These are phyloP conservation scores for Misgurnus anguillicaudatus DNA, from an alignment of 2,113 vertebrate species.

Conservation along the genomic window DNA sequence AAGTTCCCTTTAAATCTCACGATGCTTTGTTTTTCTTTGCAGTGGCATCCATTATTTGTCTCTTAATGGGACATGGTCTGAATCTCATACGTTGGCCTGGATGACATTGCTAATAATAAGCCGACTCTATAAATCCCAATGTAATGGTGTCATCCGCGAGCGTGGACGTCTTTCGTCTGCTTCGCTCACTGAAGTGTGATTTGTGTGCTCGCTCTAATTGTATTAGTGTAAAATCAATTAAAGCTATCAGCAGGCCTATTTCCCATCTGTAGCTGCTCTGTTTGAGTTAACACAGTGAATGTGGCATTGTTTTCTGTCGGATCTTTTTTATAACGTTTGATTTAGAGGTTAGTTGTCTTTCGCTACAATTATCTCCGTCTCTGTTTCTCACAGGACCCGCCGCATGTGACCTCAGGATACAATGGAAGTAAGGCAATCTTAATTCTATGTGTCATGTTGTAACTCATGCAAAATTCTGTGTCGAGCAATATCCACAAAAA, in stretches of 20 bases:
- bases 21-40: conserved; percentile 32
- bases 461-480: conserved; percentile 29
- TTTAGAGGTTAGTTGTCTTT: background rate
- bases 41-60: conserved; percentile 45
- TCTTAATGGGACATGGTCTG: conserved; percentile 54
- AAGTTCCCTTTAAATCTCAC: conserved; percentile 37
- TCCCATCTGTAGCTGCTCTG: conserved; percentile 24
- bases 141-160: conserved; percentile 39
- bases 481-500: conserved; percentile 57
- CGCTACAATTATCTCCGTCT: conserved; percentile 1
- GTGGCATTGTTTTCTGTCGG: background rate
- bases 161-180: conserved; percentile 28
- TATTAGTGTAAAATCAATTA: conserved; percentile 69
- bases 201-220: conserved; percentile 58
- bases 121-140: conserved; percentile 51
- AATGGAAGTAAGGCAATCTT: conserved; percentile 82
- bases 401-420: conserved; percentile 67
- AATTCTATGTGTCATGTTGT: background rate
- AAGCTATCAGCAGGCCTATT: conserved; percentile 41
- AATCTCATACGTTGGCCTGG: conserved; percentile 45
- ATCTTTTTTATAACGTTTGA: conserved; percentile 37
- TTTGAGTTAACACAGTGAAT: conserved; percentile 5
- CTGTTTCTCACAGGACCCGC: conserved; percentile 75
- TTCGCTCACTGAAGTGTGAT: conserved; percentile 51
- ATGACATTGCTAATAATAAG: conserved; percentile 55